phyloP scores from a whole-genome alignment of 2,888 invertebrate genomes.

The Heliothis peltigera region DNA sequence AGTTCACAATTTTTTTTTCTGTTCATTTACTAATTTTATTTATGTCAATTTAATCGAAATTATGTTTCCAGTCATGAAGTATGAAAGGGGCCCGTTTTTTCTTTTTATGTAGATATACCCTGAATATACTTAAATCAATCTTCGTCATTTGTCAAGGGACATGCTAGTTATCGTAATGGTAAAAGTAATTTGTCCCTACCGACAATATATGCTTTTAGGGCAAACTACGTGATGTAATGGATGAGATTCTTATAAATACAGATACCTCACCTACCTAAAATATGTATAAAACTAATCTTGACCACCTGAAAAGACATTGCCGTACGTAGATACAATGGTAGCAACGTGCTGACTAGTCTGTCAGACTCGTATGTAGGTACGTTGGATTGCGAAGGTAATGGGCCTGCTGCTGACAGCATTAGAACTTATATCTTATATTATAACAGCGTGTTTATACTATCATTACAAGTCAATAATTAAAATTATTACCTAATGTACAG shows the following conservation, averaged over 20 bases:
- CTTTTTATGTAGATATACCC: background rate
- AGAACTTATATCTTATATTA: background rate
- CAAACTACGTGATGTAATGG: background rate
- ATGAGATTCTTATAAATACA: slow-evolving; percentile 1
- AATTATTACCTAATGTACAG: background rate
- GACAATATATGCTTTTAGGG: background rate
- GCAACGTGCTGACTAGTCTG: no score
- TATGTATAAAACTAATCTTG: background rate
- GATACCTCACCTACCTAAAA: slow-evolving; percentile 7
- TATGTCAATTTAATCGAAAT: no score
- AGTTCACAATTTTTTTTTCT: no score
- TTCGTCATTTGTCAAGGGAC: slow-evolving; percentile 16
- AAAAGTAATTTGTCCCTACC: slow-evolving; percentile 3
- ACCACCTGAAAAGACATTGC: slow-evolving; percentile 1
- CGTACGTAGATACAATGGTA: background rate
- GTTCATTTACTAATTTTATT: no score
- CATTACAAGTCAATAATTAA: slow-evolving; percentile 10
- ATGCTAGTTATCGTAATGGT: slow-evolving; percentile 4
- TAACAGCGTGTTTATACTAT: background rate
- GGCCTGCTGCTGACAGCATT: background rate
- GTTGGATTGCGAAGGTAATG: background rate
- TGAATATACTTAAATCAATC: slow-evolving; percentile 18
- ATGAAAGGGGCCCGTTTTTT: background rate
- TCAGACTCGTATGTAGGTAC: background rate
- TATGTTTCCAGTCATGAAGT: no score